Evolutionary conservation across 2,797 vertebrate genomes (phyloP), one percentile per base, ranked within the genome.

Genomic region (Gobionotothen gibberifrons): DNA sequence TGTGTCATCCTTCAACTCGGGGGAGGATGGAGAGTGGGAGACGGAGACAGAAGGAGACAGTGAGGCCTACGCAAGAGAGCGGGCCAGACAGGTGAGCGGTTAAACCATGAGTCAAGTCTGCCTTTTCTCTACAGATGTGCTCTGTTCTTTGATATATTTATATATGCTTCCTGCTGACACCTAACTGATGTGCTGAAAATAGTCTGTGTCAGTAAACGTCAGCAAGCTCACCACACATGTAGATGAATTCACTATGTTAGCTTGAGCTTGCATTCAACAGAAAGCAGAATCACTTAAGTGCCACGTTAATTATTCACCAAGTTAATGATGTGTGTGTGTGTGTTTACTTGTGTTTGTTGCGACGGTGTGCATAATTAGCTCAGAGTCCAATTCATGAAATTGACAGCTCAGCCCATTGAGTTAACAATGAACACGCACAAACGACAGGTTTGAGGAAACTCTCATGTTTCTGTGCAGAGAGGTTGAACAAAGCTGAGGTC

Each of bases 11-110:
- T 88, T 96, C 54, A 95, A 94, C 85, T 92, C 98, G 32, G 97
- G 95, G 42, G 97, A 97, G 1, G 98, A 98, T 22, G 96, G 95
- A 0, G 96, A 98, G 90, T 94, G 94, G 0, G 95, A 93, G 56
- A 96, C 96, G 0, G 98, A 98, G 70, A 97, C 96, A 0, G 98
- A 99, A 65, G 97, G 95, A 9, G 97, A 98, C 89, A 97, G 96
- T 9, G 98, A 97, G 79, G 95, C 95, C 46, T 97, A 90, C 71
- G 90, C 95, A 46, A 94, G 92, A 75, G 97, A 98, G 69, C 95
- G 95, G 66, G 96, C 97, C 42, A 95, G 93, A 76, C 94, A 98
- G 97, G 98, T 99, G 86, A 95, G 95, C 10, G 17, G 22, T 16
- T 14, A 4, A 76, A 36, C 42, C 11, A 3, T 51, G 10, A 78